These are phyloP conservation scores for Hylomyscus alleni DNA, from an alignment of 2,797 vertebrate genomes.

Conservation along the genomic window DNA sequence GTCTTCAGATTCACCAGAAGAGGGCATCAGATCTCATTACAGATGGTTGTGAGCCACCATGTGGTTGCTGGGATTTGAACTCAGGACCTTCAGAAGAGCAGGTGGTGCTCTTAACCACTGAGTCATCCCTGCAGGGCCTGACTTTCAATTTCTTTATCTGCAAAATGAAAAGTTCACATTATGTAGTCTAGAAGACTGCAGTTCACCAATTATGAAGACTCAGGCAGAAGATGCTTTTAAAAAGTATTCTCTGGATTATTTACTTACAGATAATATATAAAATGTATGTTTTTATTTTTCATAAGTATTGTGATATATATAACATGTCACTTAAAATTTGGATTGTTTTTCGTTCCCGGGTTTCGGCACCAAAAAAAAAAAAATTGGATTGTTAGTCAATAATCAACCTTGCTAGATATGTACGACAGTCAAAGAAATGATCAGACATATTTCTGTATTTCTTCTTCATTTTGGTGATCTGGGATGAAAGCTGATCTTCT, in stretches of 20 bases:
- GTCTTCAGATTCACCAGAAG: too few relatives aligned
- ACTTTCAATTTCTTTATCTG: background rate
- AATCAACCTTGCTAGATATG: slow-evolving; percentile 3
- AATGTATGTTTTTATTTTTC: background rate
- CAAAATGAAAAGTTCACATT: slow-evolving; percentile 20
- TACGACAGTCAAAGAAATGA: background rate
- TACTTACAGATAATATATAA: too few relatives aligned
- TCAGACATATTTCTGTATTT: background rate
- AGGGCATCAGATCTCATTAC: too few relatives aligned
- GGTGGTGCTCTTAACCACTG: too few relatives aligned
- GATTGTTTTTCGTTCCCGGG: too few relatives aligned
- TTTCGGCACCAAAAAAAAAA: too few relatives aligned
- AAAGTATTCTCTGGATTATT: background rate
- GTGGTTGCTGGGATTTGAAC: too few relatives aligned
- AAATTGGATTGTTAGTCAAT: background rate
- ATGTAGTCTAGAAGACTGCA: background rate
- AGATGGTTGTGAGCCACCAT: too few relatives aligned
- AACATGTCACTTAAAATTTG: background rate
- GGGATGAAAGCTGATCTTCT: background rate
- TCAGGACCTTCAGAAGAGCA: too few relatives aligned
- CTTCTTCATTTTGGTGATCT: slow-evolving; percentile 48
- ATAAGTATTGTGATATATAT: background rate
- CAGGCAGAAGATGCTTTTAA: background rate
- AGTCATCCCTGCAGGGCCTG: too few relatives aligned
- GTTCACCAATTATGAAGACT: slow-evolving; percentile 20